Base-by-base conservation (phyloP, 2,888 invertebrate species). In the Apotomis turbidana region DNA sequence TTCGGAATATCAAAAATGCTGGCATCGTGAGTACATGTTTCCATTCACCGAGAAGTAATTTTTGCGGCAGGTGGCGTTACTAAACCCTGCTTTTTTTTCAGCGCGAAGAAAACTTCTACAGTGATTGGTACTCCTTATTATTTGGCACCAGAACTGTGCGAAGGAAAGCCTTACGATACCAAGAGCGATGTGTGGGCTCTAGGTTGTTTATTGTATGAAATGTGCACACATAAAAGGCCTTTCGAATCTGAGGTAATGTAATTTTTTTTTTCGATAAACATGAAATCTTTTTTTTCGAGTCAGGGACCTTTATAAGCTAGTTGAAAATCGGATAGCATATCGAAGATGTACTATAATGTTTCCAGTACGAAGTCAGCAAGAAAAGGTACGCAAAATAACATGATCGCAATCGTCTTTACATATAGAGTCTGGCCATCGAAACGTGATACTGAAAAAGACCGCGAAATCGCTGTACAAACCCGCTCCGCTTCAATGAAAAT, bases 111-210 rank as follows among this genome's bases (percentile, higher is more conserved):
- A 82, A 94, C 95, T 3, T 92, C 91, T 5, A 95, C 95, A 67
- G 94, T 96, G 36, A 96, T 97, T 75, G 97, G 97, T 10, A 97
- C 97, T 6, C 96, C 96, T 15, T 96, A 96, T 85, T 97, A 97
- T 86, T 94, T 97, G 80, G 97, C 97, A 4, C 98, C 98, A 15
- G 98, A 98, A 89, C 90, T 97, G 70, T 96, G 97, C 79, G 96
- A 96, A 84, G 96, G 96, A 46, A 94, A 95, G 84, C 94, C 95
- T 8, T 97, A 97, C 83, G 96, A 97, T 84, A 95, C 95, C 60
- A 97, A 97, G 90, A 96, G 96, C 80, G 98, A 98, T 82, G 95
- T 98, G 73, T 98, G 97, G 98, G 96, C 97, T 12, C 93, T 97
- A 67, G 98, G 97, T 0, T 97, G 97, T 84, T 94, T 98, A 74